Evolutionary conservation across 2,113 vertebrate species (phyloP), one percentile per base, ranked within the genome.

Genomic region (Anolis sagrei): DNA sequence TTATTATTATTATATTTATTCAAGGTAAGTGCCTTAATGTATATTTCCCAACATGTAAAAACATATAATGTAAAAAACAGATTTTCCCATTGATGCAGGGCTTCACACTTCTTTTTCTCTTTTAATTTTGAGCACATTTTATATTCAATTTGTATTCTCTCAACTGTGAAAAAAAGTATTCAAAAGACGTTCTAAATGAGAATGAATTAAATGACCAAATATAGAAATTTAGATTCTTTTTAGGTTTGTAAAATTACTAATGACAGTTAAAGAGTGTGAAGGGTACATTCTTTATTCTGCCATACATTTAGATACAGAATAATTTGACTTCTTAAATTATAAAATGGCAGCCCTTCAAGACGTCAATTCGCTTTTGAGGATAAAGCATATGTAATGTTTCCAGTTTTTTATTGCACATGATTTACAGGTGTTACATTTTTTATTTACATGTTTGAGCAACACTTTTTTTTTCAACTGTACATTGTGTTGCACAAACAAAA

Each of bases 331-430:
- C 90, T 92, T 91, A 92, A 87, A 92, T 86, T 94, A 94, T 79
- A 91, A 88, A 91, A 34, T 58, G 75, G 87, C 89, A 93, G 91
- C 89, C 61, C 62, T 86, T 69, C 68, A 87, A 88, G 87, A 90
- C 86, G 83, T 90, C 90, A 74, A 84, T 70, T 77, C 86, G 89
- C 86, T 88, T 81, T 86, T 84, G 86, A 94, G 88, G 91, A 93
- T 90, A 91, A 94, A 93, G 93, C 92, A 92, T 89, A 90, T 88
- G 90, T 83, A 91, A 80, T 68, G 82, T 91, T 90, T 94, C 95
- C 95, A 95, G 93, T 90, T 92, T 92, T 44, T 95, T 94, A 96
- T 91, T 94, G 95, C 92, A 94, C 92, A 90, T 93, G 68, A 79
- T 81, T 89, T 93, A 95, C 93, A 94, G 91, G 89, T 88, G 90